A percentile compares a stretch with the other conserved stretches of the same genome.
phyloP scores from a whole-genome alignment of 2,113 vertebrate species.

The Rana temporaria region DNA sequence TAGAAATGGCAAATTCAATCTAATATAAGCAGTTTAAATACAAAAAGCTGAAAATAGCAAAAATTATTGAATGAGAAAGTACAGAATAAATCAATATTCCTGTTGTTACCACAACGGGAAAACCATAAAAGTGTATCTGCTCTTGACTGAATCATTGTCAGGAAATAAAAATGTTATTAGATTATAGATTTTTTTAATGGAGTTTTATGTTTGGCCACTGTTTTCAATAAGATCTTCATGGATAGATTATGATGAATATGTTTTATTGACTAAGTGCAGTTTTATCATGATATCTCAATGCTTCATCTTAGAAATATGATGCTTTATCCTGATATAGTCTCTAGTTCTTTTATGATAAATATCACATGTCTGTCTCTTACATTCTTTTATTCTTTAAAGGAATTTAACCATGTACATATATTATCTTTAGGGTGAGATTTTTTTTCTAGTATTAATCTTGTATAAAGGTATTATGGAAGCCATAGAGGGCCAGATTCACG shows the following conservation, averaged over 20 bases:
- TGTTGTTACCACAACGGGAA: neutral
- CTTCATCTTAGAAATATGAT: too few species aligned
- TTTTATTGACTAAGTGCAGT: neutral
- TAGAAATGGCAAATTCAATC: neutral
- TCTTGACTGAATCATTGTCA: neutral
- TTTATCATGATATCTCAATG: neutral
- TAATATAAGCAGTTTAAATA: neutral
- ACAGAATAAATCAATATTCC: constrained; percentile 4
- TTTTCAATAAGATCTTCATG: neutral
- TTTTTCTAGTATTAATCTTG: too few species aligned
- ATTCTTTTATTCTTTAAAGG: too few species aligned
- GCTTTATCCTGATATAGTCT: too few species aligned
- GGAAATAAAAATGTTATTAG: constrained; percentile 17
- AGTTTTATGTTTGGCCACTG: constrained; percentile 2
- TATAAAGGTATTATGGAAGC: too few species aligned
- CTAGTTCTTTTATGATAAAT: too few species aligned
- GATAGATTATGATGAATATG: neutral
- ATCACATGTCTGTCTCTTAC: too few species aligned
- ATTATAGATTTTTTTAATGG: constrained; percentile 8
- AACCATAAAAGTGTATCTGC: neutral
- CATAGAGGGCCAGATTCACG: too few species aligned
- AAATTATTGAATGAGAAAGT: constrained; percentile 4
- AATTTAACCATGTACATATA: too few species aligned
- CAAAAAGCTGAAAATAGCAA: constrained; percentile 3
- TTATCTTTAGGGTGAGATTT: too few species aligned